Evolutionary conservation across 1,140 invertebrate species (phyloP).

Genomic region (Schmidtea mediterranea): DNA sequence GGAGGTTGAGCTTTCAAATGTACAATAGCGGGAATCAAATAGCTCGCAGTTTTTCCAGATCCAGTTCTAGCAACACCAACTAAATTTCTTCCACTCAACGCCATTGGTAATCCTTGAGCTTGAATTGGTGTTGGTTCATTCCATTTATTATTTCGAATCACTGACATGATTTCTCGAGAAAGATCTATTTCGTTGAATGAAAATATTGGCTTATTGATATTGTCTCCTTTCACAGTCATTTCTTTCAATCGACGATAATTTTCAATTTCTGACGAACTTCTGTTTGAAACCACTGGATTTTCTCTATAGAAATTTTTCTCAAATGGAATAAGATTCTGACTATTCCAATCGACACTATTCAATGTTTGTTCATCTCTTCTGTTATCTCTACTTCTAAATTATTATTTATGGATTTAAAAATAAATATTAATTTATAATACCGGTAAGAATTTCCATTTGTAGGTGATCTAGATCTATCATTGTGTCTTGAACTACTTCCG

Average conservation of each 20-base stretch:
- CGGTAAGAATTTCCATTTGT: no score
- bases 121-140: conserved; percentile 47
- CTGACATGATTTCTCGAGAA: conserved; percentile 25
- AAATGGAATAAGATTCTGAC: background rate
- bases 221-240: conserved; percentile 56
- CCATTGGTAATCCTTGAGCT: conserved; percentile 47
- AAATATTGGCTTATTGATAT: conserved; percentile 53
- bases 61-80: conserved; percentile 33
- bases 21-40: conserved; percentile 44
- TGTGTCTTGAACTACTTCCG: no score
- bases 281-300: background rate
- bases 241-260: conserved; percentile 15
- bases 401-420: no score
- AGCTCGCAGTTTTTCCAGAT: conserved; percentile 18
- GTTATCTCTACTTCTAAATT: no score
- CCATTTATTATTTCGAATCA: conserved; percentile 27
- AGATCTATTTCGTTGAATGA: conserved; percentile 62
- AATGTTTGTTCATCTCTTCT: no score
- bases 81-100: conserved; percentile 60
- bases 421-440: no score
- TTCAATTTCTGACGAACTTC: background rate
- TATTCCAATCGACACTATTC: background rate
- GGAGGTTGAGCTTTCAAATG: conserved; percentile 67
- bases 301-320: conserved; percentile 5
- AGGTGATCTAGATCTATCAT: no score